Conservation (phyloP, 2,888 invertebrate genomes). For the Halocaridina rubra region DNA sequence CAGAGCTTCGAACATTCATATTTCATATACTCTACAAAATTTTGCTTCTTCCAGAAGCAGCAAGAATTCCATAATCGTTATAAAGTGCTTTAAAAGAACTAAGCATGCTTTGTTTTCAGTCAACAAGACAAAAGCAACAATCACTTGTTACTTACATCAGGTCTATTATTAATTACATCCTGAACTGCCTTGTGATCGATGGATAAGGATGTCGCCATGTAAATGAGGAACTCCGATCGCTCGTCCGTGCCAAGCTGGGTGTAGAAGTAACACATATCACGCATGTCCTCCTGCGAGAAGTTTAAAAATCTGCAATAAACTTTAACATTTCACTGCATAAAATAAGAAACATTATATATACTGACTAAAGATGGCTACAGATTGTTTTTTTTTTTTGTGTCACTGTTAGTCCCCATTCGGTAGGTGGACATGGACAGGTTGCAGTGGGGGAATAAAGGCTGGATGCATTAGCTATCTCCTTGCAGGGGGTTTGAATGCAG, state of each 20-base stretch:
- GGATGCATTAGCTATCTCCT: too few relatives aligned
- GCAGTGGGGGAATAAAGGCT: too few relatives aligned
- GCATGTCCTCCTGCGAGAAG: slow-evolving; percentile 55
- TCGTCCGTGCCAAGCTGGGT: slow-evolving; percentile 51
- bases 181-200: slow-evolving; percentile 49
- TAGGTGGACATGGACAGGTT: too few relatives aligned
- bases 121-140: background rate
- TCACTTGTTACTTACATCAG: slow-evolving; percentile 11
- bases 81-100: too few relatives aligned
- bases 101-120: background rate
- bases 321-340: too few relatives aligned
- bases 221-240: slow-evolving; percentile 54
- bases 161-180: slow-evolving; percentile 39
- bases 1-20: background rate
- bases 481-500: too few relatives aligned
- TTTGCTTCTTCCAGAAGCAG: too few relatives aligned
- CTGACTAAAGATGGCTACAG: too few relatives aligned
- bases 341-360: too few relatives aligned
- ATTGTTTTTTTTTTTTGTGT: too few relatives aligned
- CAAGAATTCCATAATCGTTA: too few relatives aligned
- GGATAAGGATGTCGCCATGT: slow-evolving; percentile 48
- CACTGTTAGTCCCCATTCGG: too few relatives aligned
- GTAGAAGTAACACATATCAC: slow-evolving; percentile 60
- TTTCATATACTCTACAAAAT: background rate
- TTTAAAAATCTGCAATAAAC: background rate